These are phyloP conservation scores for Emydocephalus ijimae DNA, from an alignment of 2,113 vertebrate genomes.

Conservation along the genomic window DNA sequence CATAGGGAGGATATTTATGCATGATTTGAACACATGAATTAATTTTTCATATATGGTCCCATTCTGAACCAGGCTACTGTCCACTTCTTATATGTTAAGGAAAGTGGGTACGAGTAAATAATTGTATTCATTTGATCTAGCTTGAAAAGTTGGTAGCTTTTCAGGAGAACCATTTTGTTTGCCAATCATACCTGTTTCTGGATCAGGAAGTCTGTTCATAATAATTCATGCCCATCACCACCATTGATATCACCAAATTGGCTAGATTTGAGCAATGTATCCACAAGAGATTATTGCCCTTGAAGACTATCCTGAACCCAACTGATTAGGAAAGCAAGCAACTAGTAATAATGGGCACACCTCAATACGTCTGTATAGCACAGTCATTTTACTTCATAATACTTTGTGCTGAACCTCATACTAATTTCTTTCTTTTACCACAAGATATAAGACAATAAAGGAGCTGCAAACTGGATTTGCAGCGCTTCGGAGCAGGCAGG, in stretches of 20 bases:
- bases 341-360: neutral
- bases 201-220: neutral
- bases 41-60: neutral
- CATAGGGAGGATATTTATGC: neutral
- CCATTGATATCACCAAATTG: neutral
- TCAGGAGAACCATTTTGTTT: neutral
- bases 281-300: neutral
- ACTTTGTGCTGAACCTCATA: slow-evolving; percentile 22
- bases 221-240: neutral
- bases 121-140: neutral
- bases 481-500: too few species aligned
- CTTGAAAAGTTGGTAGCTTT: neutral
- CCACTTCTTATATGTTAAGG: neutral
- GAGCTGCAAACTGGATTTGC: too few species aligned
- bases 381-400: neutral
- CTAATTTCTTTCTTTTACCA: rapidly evolving
- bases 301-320: neutral
- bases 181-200: neutral
- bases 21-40: neutral
- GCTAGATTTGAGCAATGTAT: neutral
- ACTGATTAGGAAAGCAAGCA: neutral
- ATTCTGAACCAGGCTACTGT: neutral
- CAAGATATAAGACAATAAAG: slow-evolving; percentile 12
- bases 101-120: neutral
- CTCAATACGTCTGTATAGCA: too few species aligned